Conservation (phyloP, 2,113 vertebrate genomes). For the Corynorhinus townsendii region DNA sequence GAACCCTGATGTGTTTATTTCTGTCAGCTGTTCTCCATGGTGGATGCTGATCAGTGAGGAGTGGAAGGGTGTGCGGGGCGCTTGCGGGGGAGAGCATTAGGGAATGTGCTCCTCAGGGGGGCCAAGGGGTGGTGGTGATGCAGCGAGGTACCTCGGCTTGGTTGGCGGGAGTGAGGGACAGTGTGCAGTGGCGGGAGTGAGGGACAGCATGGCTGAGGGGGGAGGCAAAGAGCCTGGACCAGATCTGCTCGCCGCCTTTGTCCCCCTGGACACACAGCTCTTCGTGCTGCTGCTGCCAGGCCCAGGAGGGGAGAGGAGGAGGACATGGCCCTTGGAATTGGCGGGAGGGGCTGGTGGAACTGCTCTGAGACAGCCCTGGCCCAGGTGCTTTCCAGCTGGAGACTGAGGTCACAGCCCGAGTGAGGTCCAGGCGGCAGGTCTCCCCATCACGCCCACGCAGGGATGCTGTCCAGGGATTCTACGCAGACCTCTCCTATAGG, state of each 20-base stretch:
- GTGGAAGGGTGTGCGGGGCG: not conserved
- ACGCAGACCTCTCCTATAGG: no score
- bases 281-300: not conserved
- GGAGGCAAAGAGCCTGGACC: no score
- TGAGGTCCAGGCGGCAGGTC: not conserved
- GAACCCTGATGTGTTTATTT: not conserved
- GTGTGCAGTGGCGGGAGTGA: no score
- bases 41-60: not conserved
- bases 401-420: not conserved
- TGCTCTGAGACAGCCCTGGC: not conserved
- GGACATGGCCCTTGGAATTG: not conserved
- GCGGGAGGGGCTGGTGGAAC: no score
- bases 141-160: no score
- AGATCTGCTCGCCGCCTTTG: fast-evolving
- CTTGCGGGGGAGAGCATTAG: no score
- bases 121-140: not conserved
- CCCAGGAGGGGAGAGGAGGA: fast-evolving
- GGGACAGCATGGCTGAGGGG: not conserved
- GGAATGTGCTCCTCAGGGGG: fast-evolving
- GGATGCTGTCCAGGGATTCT: not conserved
- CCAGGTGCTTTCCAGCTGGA: not conserved
- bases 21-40: not conserved
- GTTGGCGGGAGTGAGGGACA: no score
- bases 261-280: fast-evolving
- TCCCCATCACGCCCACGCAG: fast-evolving